Evolutionary conservation across 2,797 vertebrate species (phyloP).

Genomic region (Clarias pachynema): DNA sequence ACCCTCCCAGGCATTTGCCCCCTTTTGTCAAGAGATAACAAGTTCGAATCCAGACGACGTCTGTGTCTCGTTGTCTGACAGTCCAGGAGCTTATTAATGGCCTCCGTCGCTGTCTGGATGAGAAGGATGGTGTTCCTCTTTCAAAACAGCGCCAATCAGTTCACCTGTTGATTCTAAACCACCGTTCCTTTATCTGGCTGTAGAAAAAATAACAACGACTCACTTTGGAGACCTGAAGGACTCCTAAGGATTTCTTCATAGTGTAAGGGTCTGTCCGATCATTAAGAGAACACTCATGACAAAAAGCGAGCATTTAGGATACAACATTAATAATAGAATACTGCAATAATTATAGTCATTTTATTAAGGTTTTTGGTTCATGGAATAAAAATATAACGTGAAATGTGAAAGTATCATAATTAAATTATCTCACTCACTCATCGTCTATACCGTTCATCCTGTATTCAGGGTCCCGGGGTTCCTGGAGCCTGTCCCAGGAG

Average conservation of each 20-base stretch:
- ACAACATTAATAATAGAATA: too few species aligned
- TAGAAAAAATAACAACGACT: not conserved
- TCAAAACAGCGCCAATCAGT: not conserved
- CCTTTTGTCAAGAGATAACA: not conserved
- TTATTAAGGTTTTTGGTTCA: not conserved
- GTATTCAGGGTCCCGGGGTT: too few species aligned
- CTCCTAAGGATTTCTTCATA: too few species aligned
- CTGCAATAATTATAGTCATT: not conserved
- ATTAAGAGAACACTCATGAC: not conserved
- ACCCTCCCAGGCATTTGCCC: not conserved
- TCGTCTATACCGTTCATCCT: too few species aligned
- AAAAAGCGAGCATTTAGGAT: not conserved
- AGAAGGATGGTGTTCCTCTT: not conserved
- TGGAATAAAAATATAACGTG: not conserved
- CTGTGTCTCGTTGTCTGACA: not conserved
- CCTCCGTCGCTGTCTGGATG: not conserved
- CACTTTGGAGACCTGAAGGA: not conserved
- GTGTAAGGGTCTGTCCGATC: not conserved
- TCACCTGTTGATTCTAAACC: not conserved
- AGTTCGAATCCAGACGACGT: not conserved
- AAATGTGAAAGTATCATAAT: not conserved
- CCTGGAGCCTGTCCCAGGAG: too few species aligned
- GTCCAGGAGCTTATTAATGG: slow-evolving; percentile 18
- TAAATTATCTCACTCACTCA: not conserved
- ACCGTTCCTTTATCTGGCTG: not conserved